Evolutionary conservation across 1,140 invertebrate species (phyloP).

Genomic region (Pissodes strobi): DNA sequence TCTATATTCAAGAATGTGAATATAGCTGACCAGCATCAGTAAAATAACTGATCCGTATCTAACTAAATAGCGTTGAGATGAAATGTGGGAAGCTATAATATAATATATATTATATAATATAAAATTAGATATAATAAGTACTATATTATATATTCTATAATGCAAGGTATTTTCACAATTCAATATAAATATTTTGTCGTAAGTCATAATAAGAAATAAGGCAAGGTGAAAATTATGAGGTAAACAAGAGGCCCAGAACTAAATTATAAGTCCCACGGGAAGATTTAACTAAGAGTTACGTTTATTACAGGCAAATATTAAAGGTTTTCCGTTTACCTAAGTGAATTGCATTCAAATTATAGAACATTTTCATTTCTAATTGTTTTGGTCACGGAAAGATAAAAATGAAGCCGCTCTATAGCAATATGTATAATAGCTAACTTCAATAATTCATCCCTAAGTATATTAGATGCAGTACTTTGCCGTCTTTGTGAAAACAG

Average conservation of each 20-base stretch:
- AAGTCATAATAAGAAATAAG: neutral
- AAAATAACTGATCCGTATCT: too few relatives aligned
- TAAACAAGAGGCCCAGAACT: constrained; percentile 13
- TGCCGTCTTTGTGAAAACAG: constrained; percentile 8
- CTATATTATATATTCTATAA: too few relatives aligned
- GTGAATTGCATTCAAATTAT: constrained; percentile 43
- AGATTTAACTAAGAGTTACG: constrained; percentile 39
- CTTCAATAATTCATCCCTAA: constrained; percentile 26
- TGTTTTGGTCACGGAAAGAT: constrained; percentile 31
- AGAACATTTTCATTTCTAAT: constrained; percentile 36
- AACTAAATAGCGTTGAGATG: too few relatives aligned
- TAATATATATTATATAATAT: too few relatives aligned
- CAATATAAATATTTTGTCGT: too few relatives aligned
- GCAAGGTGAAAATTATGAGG: constrained; percentile 14
- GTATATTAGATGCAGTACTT: constrained; percentile 11
- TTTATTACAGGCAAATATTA: constrained; percentile 36
- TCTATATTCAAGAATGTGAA: too few relatives aligned
- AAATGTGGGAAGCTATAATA: too few relatives aligned
- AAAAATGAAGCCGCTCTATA: constrained; percentile 24
- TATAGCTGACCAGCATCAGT: too few relatives aligned
- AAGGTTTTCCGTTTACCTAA: constrained; percentile 33
- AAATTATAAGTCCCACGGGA: constrained; percentile 34
- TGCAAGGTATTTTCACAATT: too few relatives aligned
- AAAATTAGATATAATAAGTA: too few relatives aligned
- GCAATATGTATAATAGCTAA: constrained; percentile 16